Conservation (phyloP, 1,140 invertebrate genomes). For the Venturia canescens region DNA sequence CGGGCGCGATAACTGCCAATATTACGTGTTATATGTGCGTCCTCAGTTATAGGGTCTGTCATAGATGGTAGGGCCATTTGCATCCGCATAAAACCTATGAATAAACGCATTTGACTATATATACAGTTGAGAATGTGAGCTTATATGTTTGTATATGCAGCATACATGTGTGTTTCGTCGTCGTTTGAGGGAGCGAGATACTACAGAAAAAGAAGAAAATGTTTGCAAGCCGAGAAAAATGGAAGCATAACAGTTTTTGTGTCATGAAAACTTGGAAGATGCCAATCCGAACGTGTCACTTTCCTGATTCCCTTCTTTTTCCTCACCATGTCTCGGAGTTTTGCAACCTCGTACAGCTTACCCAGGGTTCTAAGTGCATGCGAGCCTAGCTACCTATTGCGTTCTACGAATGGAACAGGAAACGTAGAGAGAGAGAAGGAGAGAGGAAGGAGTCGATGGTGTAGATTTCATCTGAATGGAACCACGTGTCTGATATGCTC, state of each 20-base stretch:
- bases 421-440: background rate
- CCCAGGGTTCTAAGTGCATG: conserved; percentile 6
- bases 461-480: conserved; percentile 26
- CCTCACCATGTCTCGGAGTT: background rate
- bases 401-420: background rate
- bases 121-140: background rate
- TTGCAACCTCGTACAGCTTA: background rate
- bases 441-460: conserved; percentile 3
- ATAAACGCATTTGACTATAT: background rate
- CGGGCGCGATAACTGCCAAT: conserved; percentile 13
- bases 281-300: conserved; percentile 3
- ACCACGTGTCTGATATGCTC: conserved; percentile 34
- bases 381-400: background rate
- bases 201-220: background rate
- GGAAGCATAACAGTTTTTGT: background rate
- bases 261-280: background rate
- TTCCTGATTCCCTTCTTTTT: background rate
- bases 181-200: background rate
- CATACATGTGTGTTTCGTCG: background rate
- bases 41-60: background rate
- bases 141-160: background rate
- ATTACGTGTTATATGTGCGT: conserved; percentile 14
- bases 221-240: background rate
- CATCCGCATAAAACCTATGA: background rate
- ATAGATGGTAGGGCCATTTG: background rate